Evolutionary conservation across 1,140 invertebrate genomes (phyloP), one percentile per base, ranked within the genome.

Genomic region (Phocides pigmalion): DNA sequence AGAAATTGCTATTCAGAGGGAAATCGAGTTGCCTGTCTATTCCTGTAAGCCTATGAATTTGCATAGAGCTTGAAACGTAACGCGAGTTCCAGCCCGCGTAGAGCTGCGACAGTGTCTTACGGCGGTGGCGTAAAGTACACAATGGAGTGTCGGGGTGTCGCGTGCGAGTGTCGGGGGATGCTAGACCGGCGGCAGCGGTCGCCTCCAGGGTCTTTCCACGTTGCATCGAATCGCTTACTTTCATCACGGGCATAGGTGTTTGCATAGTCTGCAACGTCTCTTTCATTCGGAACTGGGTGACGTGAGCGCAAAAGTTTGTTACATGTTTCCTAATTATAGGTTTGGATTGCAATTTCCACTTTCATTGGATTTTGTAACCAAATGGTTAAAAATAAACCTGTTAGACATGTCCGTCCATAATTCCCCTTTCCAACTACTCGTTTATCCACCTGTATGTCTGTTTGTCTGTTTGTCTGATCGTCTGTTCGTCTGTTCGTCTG

Each of bases 1-100:
- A 79, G 75, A 82, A 79, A 82, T 79, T 80, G 79, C 73, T 78
- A 77, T 84, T 81, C 79, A 81, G 64, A 74, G 66, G 69, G 72
- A 73, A 73, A 82, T 79, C 66, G 72, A 74, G 71, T 81, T 72
- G 47, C 51, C 65, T 70, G 66, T 72, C 71, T 77, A 80, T 79
- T 71, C 61, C 70, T 79, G 62, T 75, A 76, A 79, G 71, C 64
- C 69, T 76, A 79, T 62, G 71, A 74, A 77, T 77, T 77, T 77
- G 68, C 74, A 74, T 74, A 72, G 49, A 69, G 65, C 59, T 68
- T 71, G 51, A 66, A 72, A 63, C 28, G 56, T 35, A 39, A 17
- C 15, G 44, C 28, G n/a, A n/a, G n/a, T 47, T 11, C 56, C 56
- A 59, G 14, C 20, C 35, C 14, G n/a, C 11, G 4, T 5, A 32